Base-by-base conservation (phyloP, 2,888 invertebrate genomes). In the Pinctada fucata region DNA sequence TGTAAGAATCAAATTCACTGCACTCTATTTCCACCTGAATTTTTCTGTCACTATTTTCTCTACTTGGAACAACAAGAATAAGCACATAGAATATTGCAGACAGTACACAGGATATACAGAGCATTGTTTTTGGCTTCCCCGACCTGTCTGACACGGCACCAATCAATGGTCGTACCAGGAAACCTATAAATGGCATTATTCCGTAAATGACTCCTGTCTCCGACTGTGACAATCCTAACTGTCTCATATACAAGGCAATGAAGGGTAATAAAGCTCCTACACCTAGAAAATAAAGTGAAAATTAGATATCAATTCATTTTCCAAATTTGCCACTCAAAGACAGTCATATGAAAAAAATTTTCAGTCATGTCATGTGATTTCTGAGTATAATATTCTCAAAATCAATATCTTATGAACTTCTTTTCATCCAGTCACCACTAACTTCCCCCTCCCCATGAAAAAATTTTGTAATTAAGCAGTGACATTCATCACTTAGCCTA, bases 251-350 rank as follows among this genome's bases (percentile, higher is more conserved):
- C 79, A 96, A 94, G 31, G 96, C 95, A 82, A 97, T 95, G 93
- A 96, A 96, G 5, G 97, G 96, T 88, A 96, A 95, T 83, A 97
- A 94, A 87, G 96, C 95, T 84, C 97, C 96, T 88, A 97, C 93
- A 86, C 96, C 97, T 97, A 93, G 50, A 58, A 58, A 10, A 58
- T 10, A 58, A 6, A 58, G 13, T 10, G 13, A 58, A 58, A 58
- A 58, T 31, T 31, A 31, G 31, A 31, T 31, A 31, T 31, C 31
- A 31, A 31, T 31, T 31, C 31, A 31, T 31, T 31, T 31, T 31
- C 31, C 31, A 31, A 31, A 31, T 31, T 31, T 31, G 31, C 31
- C 31, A 31, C 31, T 31, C 31, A 31, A 31, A 31, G 31, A 31
- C 31, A 31, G 31, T 31, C 31, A 31, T 31, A 31, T 31, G 31